These are phyloP conservation scores for Drosophila acutilabella DNA, from an alignment of 2,888 invertebrate species.

Conservation along the genomic window DNA sequence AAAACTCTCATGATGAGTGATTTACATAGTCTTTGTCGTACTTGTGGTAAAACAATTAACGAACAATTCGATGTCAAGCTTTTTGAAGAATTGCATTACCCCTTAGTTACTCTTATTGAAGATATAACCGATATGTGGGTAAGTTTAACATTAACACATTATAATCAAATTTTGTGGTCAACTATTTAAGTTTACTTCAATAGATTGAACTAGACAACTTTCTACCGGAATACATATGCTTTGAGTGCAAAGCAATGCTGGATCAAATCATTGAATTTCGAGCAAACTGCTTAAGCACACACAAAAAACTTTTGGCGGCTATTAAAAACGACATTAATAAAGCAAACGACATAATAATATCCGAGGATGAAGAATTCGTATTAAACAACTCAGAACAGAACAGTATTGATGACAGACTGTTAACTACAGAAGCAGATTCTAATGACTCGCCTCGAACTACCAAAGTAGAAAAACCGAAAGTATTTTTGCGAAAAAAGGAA, in stretches of 20 bases:
- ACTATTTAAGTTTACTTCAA: neutral
- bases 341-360: neutral
- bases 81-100: constrained; percentile 45
- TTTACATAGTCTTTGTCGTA: constrained; percentile 50
- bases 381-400: neutral
- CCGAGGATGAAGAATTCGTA: neutral
- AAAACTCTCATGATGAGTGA: constrained; percentile 30
- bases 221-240: constrained; percentile 53
- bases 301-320: constrained; percentile 37
- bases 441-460: neutral
- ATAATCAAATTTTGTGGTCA: neutral
- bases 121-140: constrained; percentile 64
- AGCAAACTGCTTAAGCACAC: constrained; percentile 42
- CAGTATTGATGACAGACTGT: neutral
- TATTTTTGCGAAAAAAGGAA: neutral
- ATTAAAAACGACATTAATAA: constrained; percentile 20
- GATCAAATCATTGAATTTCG: constrained; percentile 52
- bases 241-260: constrained; percentile 43
- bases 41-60: constrained; percentile 55
- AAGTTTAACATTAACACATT: constrained; percentile 6
- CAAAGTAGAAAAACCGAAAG: neutral
- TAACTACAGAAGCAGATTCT: neutral
- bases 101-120: constrained; percentile 50
- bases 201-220: constrained; percentile 48
- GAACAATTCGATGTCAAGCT: constrained; percentile 26